Conservation (phyloP, 2,888 invertebrate genomes). For the Agrochola litura region DNA sequence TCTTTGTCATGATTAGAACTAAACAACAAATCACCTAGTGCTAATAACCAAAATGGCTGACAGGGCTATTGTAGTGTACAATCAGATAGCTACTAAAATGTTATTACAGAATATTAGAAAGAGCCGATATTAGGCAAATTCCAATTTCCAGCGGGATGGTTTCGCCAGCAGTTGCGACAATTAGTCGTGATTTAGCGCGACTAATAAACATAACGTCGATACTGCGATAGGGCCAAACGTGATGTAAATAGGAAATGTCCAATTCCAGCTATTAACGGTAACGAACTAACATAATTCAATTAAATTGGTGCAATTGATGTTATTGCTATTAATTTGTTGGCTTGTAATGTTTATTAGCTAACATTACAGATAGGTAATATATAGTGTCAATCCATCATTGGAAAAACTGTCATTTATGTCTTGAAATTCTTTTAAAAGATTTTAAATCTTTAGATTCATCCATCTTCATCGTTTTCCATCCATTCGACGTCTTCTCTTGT, state of each 20-base stretch:
- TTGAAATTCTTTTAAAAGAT: constrained; percentile 23
- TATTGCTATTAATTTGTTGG: constrained; percentile 28
- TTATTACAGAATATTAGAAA: constrained; percentile 51
- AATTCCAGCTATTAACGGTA: constrained; percentile 58
- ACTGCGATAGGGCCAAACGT: constrained; percentile 70
- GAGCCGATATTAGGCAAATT: constrained; percentile 53
- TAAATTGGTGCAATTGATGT: constrained; percentile 59
- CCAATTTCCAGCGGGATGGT: constrained; percentile 59
- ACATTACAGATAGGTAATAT: background rate
- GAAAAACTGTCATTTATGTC: constrained; percentile 10
- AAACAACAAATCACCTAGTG: background rate
- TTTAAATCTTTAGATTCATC: constrained; percentile 31
- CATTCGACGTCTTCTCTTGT: constrained; percentile 29
- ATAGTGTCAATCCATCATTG: constrained; percentile 3
- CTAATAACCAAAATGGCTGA: constrained; percentile 12
- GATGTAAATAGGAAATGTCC: constrained; percentile 73
- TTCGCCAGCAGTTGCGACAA: constrained; percentile 68
- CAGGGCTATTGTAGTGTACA: constrained; percentile 11
- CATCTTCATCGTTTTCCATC: constrained; percentile 37
- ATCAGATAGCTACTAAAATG: constrained; percentile 38
- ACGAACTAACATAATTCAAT: constrained; percentile 68
- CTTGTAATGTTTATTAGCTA: constrained; percentile 10
- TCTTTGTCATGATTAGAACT: background rate
- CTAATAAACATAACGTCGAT: constrained; percentile 74
- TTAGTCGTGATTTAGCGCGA: constrained; percentile 76